Evolutionary conservation across 2,113 vertebrate genomes (phyloP).

Genomic region (Paracanthobrama guichenoti): DNA sequence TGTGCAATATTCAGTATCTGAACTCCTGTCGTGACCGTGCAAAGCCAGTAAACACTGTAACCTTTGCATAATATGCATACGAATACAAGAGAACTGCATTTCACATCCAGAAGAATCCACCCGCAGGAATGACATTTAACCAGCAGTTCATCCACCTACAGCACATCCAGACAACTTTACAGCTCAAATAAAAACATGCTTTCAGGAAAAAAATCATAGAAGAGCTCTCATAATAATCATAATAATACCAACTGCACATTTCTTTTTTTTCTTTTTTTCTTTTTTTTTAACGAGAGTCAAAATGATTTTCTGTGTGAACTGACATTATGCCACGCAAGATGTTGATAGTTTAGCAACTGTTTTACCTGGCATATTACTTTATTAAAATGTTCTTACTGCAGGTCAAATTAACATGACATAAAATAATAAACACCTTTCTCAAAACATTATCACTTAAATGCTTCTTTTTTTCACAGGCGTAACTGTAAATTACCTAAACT

Average conservation of each 20-base stretch:
- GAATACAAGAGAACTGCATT: neutral
- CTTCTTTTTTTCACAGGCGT: neutral
- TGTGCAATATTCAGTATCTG: neutral
- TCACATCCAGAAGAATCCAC: neutral
- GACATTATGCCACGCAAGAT: neutral
- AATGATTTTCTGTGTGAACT: neutral
- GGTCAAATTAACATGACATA: neutral
- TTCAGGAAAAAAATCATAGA: neutral
- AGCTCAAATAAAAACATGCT: neutral
- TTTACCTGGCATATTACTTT: neutral
- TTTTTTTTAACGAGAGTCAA: neutral
- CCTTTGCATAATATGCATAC: neutral
- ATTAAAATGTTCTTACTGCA: no score
- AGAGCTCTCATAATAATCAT: neutral
- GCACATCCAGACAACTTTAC: neutral
- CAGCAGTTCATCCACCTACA: neutral
- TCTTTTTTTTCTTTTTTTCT: neutral
- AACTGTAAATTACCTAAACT: neutral
- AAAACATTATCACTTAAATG: neutral
- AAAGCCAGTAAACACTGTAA: neutral
- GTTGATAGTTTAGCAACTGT: neutral
- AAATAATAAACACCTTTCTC: neutral
- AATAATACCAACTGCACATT: conserved; percentile 5
- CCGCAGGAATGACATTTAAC: neutral
- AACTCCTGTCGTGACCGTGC: neutral